Evolutionary conservation across 2,113 vertebrate genomes (phyloP).

Genomic region (Pithys albifrons): DNA sequence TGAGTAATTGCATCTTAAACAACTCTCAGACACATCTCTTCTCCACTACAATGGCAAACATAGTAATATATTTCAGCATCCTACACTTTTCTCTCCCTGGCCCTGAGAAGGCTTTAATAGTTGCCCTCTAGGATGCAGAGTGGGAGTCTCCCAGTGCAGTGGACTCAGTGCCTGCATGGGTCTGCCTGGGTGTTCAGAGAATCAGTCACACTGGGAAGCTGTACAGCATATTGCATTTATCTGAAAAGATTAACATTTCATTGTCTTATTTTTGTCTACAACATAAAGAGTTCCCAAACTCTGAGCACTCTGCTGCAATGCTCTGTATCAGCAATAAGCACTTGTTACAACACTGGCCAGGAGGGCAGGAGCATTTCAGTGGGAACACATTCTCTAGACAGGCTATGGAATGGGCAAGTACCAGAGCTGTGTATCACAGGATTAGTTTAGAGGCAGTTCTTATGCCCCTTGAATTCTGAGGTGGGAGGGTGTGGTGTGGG

Average conservation of each 20-base stretch:
- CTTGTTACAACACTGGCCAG: background rate
- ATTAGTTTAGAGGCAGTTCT: background rate
- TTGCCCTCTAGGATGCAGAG: background rate
- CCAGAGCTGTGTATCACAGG: background rate
- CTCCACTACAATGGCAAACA: background rate
- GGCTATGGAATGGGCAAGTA: background rate
- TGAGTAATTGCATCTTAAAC: background rate
- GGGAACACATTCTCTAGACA: background rate
- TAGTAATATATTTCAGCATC: too few relatives aligned
- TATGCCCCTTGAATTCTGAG: background rate
- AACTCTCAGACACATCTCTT: background rate
- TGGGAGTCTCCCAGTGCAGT: background rate
- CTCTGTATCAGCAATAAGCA: rapidly evolving
- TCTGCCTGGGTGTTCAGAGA: background rate
- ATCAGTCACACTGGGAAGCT: background rate
- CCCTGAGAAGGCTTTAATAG: background rate
- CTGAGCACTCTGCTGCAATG: background rate
- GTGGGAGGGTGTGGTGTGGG: too few relatives aligned
- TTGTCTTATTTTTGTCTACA: background rate
- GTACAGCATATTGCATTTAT: background rate
- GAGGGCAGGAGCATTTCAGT: background rate
- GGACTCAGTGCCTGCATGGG: background rate
- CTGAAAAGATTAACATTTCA: background rate
- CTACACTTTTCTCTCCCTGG: background rate
- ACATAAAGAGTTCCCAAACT: background rate